Conservation (phyloP, 2,888 invertebrate genomes). For the Fragum sueziense region DNA sequence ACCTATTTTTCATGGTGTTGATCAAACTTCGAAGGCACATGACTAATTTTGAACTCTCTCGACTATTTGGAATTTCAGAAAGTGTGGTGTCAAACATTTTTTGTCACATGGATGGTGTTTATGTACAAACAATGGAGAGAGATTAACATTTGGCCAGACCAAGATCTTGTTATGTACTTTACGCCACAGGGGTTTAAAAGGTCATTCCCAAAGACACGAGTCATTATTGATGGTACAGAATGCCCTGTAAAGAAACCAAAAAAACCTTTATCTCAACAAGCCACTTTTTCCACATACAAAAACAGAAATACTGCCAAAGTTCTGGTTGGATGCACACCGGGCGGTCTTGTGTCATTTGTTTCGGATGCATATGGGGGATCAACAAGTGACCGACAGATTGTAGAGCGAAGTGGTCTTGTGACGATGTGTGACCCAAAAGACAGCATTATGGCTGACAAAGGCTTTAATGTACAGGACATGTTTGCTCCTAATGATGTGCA, state of each 20-base stretch:
- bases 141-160: conserved; percentile 50
- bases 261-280: conserved; percentile 57
- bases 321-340: conserved; percentile 59
- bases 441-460: conserved; percentile 58
- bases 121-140: conserved; percentile 49
- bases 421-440: conserved; percentile 58
- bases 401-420: conserved; percentile 39
- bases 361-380: conserved; percentile 65
- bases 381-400: conserved; percentile 63
- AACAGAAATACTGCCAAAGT: conserved; percentile 67
- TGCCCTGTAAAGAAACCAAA: conserved; percentile 64
- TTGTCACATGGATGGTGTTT: conserved; percentile 33
- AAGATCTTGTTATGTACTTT: conserved; percentile 53
- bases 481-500: conserved; percentile 53
- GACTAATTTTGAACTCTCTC: conserved; percentile 34
- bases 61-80: conserved; percentile 18
- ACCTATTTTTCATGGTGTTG: conserved; percentile 41
- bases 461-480: conserved; percentile 59
- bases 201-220: conserved; percentile 60
- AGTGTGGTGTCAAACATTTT: conserved; percentile 24
- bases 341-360: conserved; percentile 60
- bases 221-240: conserved; percentile 66
- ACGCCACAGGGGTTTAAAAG: conserved; percentile 51
- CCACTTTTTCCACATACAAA: conserved; percentile 66
- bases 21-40: conserved; percentile 42